These are phyloP conservation scores for Cyprinus carpio DNA, from an alignment of 2,113 vertebrate genomes.

Conservation along the genomic window DNA sequence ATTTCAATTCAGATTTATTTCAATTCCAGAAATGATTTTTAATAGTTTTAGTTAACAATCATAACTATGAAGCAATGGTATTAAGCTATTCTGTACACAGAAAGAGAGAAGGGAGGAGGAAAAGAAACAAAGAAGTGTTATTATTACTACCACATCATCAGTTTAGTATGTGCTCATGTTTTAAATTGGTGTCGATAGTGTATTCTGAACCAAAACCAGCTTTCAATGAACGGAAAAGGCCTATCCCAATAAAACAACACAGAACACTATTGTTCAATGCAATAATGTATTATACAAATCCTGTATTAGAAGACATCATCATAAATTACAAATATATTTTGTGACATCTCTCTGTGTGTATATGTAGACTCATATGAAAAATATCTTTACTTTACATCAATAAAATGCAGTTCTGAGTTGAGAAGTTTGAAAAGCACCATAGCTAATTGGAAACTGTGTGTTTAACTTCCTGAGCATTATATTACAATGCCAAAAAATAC, in stretches of 20 bases:
- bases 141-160: background rate
- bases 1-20: too few species aligned
- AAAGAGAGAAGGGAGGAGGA: background rate
- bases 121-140: background rate
- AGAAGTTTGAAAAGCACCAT: background rate
- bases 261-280: background rate
- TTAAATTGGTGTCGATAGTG: background rate
- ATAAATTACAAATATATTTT: slow-evolving; percentile 75
- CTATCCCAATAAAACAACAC: background rate
- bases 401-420: slow-evolving; percentile 12
- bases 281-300: slow-evolving; percentile 63
- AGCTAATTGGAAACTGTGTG: background rate
- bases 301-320: slow-evolving; percentile 70
- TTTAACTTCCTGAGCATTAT: slow-evolving; percentile 33
- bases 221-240: background rate
- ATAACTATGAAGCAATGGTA: background rate
- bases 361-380: slow-evolving; percentile 52
- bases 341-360: slow-evolving; percentile 53
- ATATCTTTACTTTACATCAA: slow-evolving; percentile 32
- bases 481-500: slow-evolving; percentile 9
- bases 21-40: too few species aligned
- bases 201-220: background rate
- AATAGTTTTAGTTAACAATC: background rate
- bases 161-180: background rate
- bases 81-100: background rate